Percentiles rank a stretch among this genome's conserved stretches.
These are phyloP conservation scores for Protonibea diacanthus DNA, from an alignment of 2,797 vertebrate species.

Conservation along the genomic window DNA sequence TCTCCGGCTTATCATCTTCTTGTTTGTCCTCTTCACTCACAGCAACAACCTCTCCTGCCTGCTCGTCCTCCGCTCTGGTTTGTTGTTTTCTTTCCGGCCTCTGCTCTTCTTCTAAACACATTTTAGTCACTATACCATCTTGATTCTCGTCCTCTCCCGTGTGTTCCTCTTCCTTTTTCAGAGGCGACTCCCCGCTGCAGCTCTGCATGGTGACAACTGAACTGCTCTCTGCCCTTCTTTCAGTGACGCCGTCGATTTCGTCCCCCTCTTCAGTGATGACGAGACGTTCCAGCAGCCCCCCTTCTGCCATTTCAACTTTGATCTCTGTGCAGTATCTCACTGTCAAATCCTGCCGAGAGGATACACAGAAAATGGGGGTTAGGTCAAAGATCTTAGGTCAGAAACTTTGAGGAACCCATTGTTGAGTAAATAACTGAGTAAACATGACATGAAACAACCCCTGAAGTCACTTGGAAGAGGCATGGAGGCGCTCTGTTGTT, in stretches of 20 bases:
- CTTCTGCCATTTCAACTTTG: slow-evolving; percentile 72
- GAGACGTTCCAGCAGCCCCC: slow-evolving; percentile 71
- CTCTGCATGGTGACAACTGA: background rate
- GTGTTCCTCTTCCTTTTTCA: slow-evolving; percentile 53
- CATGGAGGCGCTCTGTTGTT: slow-evolving; percentile 9
- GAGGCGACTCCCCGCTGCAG: slow-evolving; percentile 11
- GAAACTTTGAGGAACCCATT: background rate
- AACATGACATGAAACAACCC: background rate
- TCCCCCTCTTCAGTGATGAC: slow-evolving; percentile 81
- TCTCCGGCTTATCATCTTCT: slow-evolving; percentile 10
- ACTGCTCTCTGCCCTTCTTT: background rate
- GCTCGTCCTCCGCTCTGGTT: background rate
- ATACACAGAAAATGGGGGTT: slow-evolving; percentile 21
- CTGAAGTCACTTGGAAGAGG: slow-evolving; percentile 1
- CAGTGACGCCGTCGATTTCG: slow-evolving; percentile 21
- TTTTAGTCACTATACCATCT: background rate
- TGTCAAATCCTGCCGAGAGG: slow-evolving; percentile 52
- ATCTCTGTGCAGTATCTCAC: slow-evolving; percentile 51
- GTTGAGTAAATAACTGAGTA: background rate
- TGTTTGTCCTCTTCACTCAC: slow-evolving; percentile 2
- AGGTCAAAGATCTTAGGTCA: slow-evolving; percentile 19
- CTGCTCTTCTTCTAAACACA: slow-evolving; percentile 25
- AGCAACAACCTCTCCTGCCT: background rate
- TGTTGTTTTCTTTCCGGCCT: slow-evolving; percentile 9
- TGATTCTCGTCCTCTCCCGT: slow-evolving; percentile 26